Conservation (phyloP, 2,797 vertebrate genomes). For the Acanthopagrus latus region DNA sequence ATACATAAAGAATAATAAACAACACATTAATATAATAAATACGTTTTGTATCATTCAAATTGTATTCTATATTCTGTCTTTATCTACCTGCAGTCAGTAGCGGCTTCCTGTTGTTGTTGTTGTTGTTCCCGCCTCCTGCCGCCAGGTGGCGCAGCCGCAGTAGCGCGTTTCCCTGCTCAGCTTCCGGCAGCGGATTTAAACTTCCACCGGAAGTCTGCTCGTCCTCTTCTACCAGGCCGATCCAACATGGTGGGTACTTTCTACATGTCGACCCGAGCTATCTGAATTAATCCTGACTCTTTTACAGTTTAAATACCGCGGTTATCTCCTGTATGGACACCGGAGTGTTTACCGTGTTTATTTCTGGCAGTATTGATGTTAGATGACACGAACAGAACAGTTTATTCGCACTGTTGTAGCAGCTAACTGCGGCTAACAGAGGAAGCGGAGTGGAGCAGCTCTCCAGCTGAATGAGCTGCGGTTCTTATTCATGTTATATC, state of each 20-base stretch:
- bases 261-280: neutral
- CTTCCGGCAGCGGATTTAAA: conserved; percentile 65
- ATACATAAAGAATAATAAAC: no score
- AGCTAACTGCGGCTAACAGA: conserved; percentile 7
- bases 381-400: neutral
- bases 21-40: no score
- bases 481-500: accelerated
- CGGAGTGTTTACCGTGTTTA: accelerated
- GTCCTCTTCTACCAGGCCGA: conserved; percentile 84
- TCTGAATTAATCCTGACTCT: conserved; percentile 68
- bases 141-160: conserved; percentile 6
- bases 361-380: neutral
- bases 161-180: neutral
- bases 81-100: no score
- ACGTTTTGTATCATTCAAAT: no score
- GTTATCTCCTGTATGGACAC: accelerated
- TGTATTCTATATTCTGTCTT: no score
- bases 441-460: neutral
- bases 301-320: accelerated
- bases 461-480: neutral
- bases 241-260: conserved; percentile 90
- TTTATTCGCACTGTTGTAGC: neutral
- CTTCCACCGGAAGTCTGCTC: conserved; percentile 68
- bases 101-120: neutral
- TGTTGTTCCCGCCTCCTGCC: conserved; percentile 40